Evolutionary conservation across 2,113 vertebrate species (phyloP).

Genomic region (Burhinus oedicnemus): DNA sequence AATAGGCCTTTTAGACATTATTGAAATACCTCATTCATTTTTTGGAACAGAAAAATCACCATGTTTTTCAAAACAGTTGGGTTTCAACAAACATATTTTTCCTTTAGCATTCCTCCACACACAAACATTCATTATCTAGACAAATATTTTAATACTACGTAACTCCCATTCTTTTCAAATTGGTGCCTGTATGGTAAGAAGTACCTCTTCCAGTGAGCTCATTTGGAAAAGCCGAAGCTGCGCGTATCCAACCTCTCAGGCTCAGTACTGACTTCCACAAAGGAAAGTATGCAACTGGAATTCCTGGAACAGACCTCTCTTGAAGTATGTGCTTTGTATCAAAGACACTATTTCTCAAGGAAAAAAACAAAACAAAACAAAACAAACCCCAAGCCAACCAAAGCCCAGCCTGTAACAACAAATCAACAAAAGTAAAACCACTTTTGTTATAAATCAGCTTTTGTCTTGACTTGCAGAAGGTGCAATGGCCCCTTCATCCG

Average conservation of each 20-base stretch:
- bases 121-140: constrained; percentile 1
- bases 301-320: constrained; percentile 20
- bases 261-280: constrained; percentile 1
- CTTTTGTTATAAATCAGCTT: neutral
- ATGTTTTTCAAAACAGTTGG: neutral
- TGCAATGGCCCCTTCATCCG: neutral
- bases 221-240: neutral
- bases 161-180: constrained; percentile 1
- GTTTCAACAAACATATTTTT: neutral
- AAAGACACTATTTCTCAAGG: neutral
- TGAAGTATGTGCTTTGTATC: neutral
- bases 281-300: constrained; percentile 18
- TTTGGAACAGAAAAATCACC: neutral
- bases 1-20: neutral
- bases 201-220: constrained; percentile 1
- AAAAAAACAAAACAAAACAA: neutral
- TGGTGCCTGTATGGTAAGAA: neutral
- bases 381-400: neutral
- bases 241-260: neutral
- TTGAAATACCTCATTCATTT: neutral
- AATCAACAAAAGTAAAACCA: neutral
- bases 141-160: constrained; percentile 10
- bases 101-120: neutral
- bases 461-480: constrained; percentile 32
- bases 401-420: neutral